Base-by-base conservation (phyloP, 2,888 invertebrate species). In the Leuctra nigra region DNA sequence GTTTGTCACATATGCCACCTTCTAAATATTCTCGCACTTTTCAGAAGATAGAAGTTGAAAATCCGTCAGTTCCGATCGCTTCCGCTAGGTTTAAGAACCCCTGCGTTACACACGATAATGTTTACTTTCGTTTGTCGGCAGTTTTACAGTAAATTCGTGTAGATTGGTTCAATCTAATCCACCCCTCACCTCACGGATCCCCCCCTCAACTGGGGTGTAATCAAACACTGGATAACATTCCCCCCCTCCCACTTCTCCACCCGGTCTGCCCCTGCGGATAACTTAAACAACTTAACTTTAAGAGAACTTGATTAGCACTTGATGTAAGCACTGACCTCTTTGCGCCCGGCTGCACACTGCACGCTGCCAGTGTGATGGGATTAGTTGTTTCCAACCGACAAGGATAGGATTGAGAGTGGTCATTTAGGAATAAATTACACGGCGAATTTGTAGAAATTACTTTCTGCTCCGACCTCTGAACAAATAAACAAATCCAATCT, bases 201-300 rank as follows among this genome's bases (percentile, higher is more conserved):
- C 53, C 23, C 39, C 11, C 22, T 35, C 50, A 18, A 33, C 20
- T 33, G 50, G 50, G 29, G 50, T 50, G 50, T 50, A 50, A 50
- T 50, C 50, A 50, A 50, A 50, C 50, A 50, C 50, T 29, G 35
- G 50, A 22, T 44, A n/a, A 23, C 20, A 44, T 20, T 35, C 50
- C 18, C 33, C 16, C 50, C 24, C 33, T n/a, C 16, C n/a, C 48
- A 25, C 48, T 4, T 35, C n/a, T n/a, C n/a, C n/a, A n/a, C n/a
- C n/a, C n/a, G n/a, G n/a, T 22, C 50, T 35, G 22, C 33, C 50
- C 22, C 44, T 44, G 50, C 33, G 50, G 50, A 50, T 33, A 61
- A 61, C 60, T 61, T 61, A 61, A 61, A 60, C 59, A 60, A 60
- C 57, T 57, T 60, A 60, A 60, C 59, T 60, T 60, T 57, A 60